Conservation (phyloP, 2,797 vertebrate species). For the Acridotheres tristis region DNA sequence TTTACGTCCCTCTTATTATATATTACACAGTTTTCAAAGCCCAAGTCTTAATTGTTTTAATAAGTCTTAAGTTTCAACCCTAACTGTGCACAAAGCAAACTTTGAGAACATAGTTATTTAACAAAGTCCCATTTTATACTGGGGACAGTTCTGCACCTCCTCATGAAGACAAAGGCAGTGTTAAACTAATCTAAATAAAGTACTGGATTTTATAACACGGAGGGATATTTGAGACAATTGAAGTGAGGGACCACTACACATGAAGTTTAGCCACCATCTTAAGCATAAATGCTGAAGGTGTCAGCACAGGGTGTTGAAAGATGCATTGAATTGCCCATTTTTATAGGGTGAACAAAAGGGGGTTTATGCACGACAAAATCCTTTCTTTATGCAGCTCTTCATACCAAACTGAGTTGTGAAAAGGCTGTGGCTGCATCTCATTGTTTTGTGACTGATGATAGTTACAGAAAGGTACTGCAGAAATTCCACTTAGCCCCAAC, state of each 20-base stretch:
- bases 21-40: neutral
- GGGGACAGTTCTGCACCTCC: neutral
- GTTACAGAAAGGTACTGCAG: conserved; percentile 11
- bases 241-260: neutral
- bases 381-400: neutral
- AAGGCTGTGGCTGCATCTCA: neutral
- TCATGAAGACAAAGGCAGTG: neutral
- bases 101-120: neutral
- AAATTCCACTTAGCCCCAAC: neutral
- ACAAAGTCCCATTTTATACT: neutral
- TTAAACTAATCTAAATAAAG: neutral
- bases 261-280: neutral
- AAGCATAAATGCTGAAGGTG: neutral
- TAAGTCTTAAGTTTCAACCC: neutral
- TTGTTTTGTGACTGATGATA: neutral
- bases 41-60: neutral
- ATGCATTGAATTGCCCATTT: neutral
- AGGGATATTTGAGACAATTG: neutral
- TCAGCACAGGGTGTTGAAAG: neutral
- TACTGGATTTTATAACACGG: neutral
- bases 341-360: neutral
- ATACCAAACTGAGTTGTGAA: neutral
- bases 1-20: neutral
- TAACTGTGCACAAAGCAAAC: neutral
- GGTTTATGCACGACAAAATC: neutral